Evolutionary conservation across 2,113 vertebrate species (phyloP).

Genomic region (Ailurus styani): DNA sequence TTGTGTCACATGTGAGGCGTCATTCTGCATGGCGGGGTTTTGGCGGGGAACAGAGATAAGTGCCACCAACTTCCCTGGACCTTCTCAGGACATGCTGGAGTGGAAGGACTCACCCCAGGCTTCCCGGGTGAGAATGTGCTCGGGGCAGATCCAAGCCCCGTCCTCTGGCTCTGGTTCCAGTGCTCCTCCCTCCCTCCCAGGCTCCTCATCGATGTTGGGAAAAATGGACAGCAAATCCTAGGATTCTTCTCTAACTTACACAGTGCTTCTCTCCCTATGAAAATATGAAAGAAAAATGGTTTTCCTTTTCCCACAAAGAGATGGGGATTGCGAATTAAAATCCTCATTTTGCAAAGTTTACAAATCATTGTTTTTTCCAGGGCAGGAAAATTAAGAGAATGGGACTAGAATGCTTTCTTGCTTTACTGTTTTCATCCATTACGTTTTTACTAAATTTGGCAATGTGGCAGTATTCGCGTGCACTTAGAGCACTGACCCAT

Average conservation of each 20-base stretch:
- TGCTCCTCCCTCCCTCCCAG: not conserved
- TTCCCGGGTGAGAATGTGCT: rapidly evolving
- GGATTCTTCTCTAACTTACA: not conserved
- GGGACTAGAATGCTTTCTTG: not conserved
- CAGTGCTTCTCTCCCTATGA: not conserved
- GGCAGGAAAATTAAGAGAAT: not conserved
- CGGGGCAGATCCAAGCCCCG: not conserved
- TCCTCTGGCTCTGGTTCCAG: not conserved
- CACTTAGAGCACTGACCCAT: not conserved
- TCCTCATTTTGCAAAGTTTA: not conserved
- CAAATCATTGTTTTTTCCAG: not conserved
- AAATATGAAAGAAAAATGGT: not conserved
- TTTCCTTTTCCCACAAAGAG: not conserved
- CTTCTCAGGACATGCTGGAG: too few relatives aligned
- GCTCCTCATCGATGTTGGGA: not conserved
- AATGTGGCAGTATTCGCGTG: not conserved
- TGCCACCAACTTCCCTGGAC: not conserved
- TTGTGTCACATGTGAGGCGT: not conserved
- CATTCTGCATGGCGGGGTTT: not conserved
- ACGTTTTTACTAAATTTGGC: not conserved
- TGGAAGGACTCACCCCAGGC: rapidly evolving
- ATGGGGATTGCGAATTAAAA: not conserved
- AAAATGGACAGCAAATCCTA: not conserved
- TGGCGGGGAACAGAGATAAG: not conserved
- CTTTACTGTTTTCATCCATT: not conserved